These are phyloP conservation scores for Drosophila peninsularis DNA, from an alignment of 2,888 invertebrate species.

Conservation along the genomic window DNA sequence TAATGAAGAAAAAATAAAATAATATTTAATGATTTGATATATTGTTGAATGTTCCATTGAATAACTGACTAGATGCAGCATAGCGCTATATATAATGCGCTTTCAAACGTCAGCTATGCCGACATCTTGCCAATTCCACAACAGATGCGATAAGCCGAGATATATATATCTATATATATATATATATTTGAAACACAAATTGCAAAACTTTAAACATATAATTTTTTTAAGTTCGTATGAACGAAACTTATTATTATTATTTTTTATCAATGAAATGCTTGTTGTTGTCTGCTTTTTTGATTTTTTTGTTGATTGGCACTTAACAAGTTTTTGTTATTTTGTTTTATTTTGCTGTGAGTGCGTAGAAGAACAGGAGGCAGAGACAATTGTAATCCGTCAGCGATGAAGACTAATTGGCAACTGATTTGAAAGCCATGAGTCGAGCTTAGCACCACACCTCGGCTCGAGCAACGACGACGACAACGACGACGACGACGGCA, in stretches of 20 bases:
- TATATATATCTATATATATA: slow-evolving; percentile 14
- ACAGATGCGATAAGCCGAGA: slow-evolving; percentile 61
- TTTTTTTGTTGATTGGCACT: slow-evolving; percentile 52
- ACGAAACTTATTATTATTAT: slow-evolving; percentile 32
- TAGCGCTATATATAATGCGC: slow-evolving; percentile 80
- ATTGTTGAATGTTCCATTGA: slow-evolving; percentile 81
- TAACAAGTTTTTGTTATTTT: slow-evolving; percentile 64
- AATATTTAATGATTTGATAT: not conserved
- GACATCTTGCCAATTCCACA: slow-evolving; percentile 85
- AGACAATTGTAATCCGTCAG: slow-evolving; percentile 79
- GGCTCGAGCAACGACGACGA: slow-evolving; percentile 47
- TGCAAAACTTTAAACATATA: slow-evolving; percentile 18
- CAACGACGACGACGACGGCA: slow-evolving; percentile 16
- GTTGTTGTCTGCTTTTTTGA: slow-evolving; percentile 39
- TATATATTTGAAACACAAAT: slow-evolving; percentile 24
- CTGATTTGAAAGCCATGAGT: slow-evolving; percentile 81
- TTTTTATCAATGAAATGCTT: slow-evolving; percentile 75
- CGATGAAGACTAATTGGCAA: slow-evolving; percentile 83
- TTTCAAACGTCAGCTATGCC: slow-evolving; percentile 85
- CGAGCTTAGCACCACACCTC: slow-evolving; percentile 84
- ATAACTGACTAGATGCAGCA: slow-evolving; percentile 85
- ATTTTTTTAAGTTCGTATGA: slow-evolving; percentile 41
- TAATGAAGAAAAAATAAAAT: not conserved
- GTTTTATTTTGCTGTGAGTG: slow-evolving; percentile 8
- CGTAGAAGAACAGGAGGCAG: slow-evolving; percentile 72